Base-by-base conservation (phyloP, 2,113 vertebrate genomes). In the Eulemur macaco region DNA sequence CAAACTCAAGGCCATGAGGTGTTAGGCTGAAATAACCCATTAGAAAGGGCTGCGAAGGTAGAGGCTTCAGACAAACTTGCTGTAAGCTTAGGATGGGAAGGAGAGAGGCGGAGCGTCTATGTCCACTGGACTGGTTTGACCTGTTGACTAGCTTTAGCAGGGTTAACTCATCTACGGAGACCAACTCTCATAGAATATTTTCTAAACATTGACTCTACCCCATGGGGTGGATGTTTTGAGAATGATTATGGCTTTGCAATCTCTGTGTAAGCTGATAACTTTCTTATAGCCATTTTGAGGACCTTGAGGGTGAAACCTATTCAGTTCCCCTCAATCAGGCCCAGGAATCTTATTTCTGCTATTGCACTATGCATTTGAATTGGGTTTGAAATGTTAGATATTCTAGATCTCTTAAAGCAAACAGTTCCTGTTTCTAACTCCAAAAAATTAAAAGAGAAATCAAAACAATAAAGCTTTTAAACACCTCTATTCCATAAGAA, bases 361-460 rank as follows among this genome's bases (percentile, higher is more conserved):
- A 5, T n/a, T 52, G 20, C 45, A 8, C 56, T 58, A 17, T n/a
- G 47, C 45, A 45, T 94, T 93, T 77, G 73, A 92, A 92, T 87
- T 50, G 5, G 45, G 39, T 94, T 93, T 81, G 77, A 92, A 92
- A 89, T 50, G 4, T 63, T 25, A 39, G 93, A 73, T 64, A 13
- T 68, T 64, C 77, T 76, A 54, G 89, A 45, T 45, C 29, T 76
- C 74, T 64, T 90, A 47, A 31, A 85, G 50, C 71, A 66, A 50
- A 45, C 50, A 74, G 60, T 68, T 86, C 91, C 47, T 77, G 54
- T 77, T 92, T 80, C 45, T 78, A 37, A 91, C 52, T 93, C 69
- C 54, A 52, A 69, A 95, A 86, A 95, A 60, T 21, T 39, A 31
- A 64, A 86, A 95, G 60, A 76, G 29, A 85, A 83, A 74, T 86